Evolutionary conservation across 1,140 invertebrate species (phyloP).

Genomic region (Danaus melanippus): DNA sequence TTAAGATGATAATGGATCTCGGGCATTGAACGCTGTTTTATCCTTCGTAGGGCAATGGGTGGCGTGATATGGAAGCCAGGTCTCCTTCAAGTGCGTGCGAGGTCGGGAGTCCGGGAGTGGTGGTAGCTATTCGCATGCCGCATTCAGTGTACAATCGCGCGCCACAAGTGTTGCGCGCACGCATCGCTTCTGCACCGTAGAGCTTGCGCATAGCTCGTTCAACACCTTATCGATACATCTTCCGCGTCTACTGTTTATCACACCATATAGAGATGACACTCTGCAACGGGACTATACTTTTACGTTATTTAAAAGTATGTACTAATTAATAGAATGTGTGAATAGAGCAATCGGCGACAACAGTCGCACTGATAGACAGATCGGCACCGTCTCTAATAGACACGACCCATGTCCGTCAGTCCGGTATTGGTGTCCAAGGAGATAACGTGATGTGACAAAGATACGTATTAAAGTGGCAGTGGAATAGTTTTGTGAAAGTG

Average conservation of each 20-base stretch:
- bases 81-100: slow-evolving; percentile 43
- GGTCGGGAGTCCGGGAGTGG: slow-evolving; percentile 58
- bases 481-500: slow-evolving; percentile 70
- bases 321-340: slow-evolving; percentile 41
- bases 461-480: slow-evolving; percentile 56
- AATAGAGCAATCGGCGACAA: slow-evolving; percentile 28
- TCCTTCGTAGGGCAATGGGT: slow-evolving; percentile 53
- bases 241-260: slow-evolving; percentile 26
- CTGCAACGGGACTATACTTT: slow-evolving; percentile 1
- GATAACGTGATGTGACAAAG: slow-evolving; percentile 69
- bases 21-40: slow-evolving; percentile 50
- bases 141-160: slow-evolving; percentile 61
- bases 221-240: slow-evolving; percentile 44
- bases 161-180: slow-evolving; percentile 61
- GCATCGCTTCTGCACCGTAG: slow-evolving; percentile 41
- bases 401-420: slow-evolving; percentile 37
- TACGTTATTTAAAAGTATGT: slow-evolving; percentile 21
- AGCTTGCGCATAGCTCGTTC: slow-evolving; percentile 37
- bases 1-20: slow-evolving; percentile 38
- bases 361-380: slow-evolving; percentile 47
- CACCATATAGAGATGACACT: slow-evolving; percentile 24
- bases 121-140: slow-evolving; percentile 44
- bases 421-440: slow-evolving; percentile 44
- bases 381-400: slow-evolving; percentile 39
- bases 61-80: slow-evolving; percentile 54